Evolutionary conservation across 1,140 invertebrate species (phyloP).

Genomic region (Potamilus streckersoni): DNA sequence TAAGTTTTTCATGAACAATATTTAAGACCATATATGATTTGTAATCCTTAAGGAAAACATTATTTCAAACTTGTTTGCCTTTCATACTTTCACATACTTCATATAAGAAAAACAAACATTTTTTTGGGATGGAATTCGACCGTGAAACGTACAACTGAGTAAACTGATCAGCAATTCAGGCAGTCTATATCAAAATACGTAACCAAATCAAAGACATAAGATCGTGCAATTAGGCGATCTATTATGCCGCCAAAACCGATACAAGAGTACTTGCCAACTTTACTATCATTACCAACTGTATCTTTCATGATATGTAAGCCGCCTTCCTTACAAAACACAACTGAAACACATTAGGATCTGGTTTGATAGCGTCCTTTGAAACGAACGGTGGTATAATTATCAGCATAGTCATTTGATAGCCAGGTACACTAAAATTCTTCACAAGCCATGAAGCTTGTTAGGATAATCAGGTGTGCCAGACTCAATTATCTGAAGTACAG

Average conservation of each 20-base stretch:
- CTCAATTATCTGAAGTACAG: neutral
- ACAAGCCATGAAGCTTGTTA: too few relatives aligned
- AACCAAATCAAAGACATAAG: neutral
- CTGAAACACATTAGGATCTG: neutral
- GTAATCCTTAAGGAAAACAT: too few relatives aligned
- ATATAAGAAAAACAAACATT: neutral
- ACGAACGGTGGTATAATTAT: neutral
- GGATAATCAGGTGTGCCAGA: too few relatives aligned
- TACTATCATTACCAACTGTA: neutral
- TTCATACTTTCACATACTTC: too few relatives aligned
- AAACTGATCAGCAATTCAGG: slow-evolving; percentile 11
- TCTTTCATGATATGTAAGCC: slow-evolving; percentile 2
- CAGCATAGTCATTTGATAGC: neutral
- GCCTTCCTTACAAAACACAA: neutral
- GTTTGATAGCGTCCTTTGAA: too few relatives aligned
- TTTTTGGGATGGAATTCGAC: neutral
- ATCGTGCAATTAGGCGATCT: slow-evolving; percentile 3
- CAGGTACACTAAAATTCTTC: too few relatives aligned
- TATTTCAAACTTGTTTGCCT: too few relatives aligned
- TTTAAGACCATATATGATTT: too few relatives aligned
- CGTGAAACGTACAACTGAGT: slow-evolving; percentile 1
- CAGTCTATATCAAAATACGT: neutral
- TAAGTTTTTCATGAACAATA: too few relatives aligned
- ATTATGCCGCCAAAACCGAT: neutral
- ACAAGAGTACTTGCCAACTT: slow-evolving; percentile 2